A percentile compares a stretch with the other conserved stretches of the same genome.
phyloP scores from a whole-genome alignment of 2,797 vertebrate species.

The Hypotaenidia okinawae region DNA sequence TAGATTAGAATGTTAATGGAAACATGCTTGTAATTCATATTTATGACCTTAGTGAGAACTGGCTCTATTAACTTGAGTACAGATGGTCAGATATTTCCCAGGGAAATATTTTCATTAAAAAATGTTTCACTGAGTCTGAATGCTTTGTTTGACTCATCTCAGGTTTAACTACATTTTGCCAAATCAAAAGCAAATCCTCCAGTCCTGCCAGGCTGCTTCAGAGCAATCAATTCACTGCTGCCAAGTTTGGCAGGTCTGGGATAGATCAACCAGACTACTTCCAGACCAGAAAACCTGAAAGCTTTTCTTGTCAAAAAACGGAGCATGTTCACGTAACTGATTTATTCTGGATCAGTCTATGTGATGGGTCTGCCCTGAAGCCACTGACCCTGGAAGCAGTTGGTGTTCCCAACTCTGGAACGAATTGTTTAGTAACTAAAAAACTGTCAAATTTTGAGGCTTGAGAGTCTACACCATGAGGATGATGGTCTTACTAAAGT shows the following conservation, averaged over 20 bases:
- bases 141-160: constrained; percentile 39
- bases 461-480: not conserved
- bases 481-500: not conserved
- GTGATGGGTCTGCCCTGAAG: not conserved
- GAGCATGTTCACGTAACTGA: not conserved
- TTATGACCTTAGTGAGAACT: not conserved
- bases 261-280: fast-evolving
- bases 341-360: not conserved
- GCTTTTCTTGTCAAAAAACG: not conserved
- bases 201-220: not conserved
- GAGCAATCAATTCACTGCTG: not conserved
- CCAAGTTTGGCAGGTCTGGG: not conserved
- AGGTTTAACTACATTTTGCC: constrained; percentile 23
- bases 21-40: not conserved
- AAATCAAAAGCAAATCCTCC: constrained; percentile 15
- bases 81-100: constrained; percentile 10
- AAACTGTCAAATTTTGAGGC: not conserved
- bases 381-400: not conserved
- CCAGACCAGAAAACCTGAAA: not conserved
- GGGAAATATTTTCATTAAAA: constrained; percentile 33
- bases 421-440: not conserved
- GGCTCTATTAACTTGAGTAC: not conserved
- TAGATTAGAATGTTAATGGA: not conserved
- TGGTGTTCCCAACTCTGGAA: not conserved
- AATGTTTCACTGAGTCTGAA: not conserved